Evolutionary conservation across 2,113 vertebrate species (phyloP), one percentile per base, ranked within the genome.

Genomic region (Notothenia rossii): DNA sequence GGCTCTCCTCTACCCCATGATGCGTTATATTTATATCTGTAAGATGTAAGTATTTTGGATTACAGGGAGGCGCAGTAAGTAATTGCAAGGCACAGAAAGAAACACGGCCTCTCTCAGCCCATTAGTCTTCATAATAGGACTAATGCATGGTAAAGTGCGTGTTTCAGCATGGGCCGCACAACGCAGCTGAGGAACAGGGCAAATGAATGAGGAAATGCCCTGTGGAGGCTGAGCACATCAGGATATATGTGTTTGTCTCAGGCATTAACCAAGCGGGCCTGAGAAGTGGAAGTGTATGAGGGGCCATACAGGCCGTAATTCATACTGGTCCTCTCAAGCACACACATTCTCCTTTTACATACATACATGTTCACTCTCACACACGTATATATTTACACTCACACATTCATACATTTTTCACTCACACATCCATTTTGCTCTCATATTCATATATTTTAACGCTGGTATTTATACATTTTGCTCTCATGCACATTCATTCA

Each of bases 61-160:
- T 66, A 75, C 58, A 69, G 22, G 25, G 29, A 74, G 33, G 72
- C 75, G 68, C 59, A 5, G 68, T 89, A 79, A 92, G 91, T 92
- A 89, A 89, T 84, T 88, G 81, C 82, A 68, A 62, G 49, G n/a
- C 62, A 56, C 72, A 33, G 74, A 33, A 58, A 54, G 50, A 72
- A 79, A 68, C 62, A 73, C 60, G 46, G 45, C 72, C 62, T 56
- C 14, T 60, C 75, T 72, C 33, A 58, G 63, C 58, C 69, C 79
- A 90, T 88, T 75, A 48, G 68, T 92, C 87, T 86, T 89, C 63
- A 88, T 91, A 77, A 89, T 33, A 46, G 73, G 43, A 77, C 81
- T 86, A 87, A 87, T 70, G 83, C 78, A 85, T 82, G 68, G 51
- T 87, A 86, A 84, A 79, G 36, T 81, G 81, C 64, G 22, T 69